Evolutionary conservation across 2,797 vertebrate genomes (phyloP), one percentile per base, ranked within the genome.

Genomic region (Philypnodon macrostomus): DNA sequence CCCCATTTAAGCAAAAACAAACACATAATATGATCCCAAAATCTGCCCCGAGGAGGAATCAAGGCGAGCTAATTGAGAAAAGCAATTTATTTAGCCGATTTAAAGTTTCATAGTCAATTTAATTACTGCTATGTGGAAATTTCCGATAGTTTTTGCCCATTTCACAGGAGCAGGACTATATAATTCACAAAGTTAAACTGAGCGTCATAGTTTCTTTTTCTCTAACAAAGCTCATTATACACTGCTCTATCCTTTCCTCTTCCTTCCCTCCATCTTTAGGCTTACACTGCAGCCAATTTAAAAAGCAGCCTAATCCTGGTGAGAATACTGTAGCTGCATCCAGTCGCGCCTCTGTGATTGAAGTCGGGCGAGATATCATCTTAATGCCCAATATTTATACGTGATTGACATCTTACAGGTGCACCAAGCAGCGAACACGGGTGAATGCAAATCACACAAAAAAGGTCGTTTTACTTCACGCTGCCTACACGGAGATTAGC

Each of bases 1-100:
- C 53, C 17, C 18, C 52, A 21, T 63, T 63, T 62, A 29, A 32
- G 12, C 29, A 68, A 68, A n/a, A 62, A 33, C 24, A 75, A 75
- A 70, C 58, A 72, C 47, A 55, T 55, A 70, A 49, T 49, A 48
- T 27, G 17, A 67, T 56, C 33, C 51, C 17, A n/a, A 67, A 73
- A 69, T 53, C 47, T 23, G 52, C 35, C 56, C 54, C 44, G 52
- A 67, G 42, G 63, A 68, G 52, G 62, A 75, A 74, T 68, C 65
- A 65, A 70, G 62, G 42, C 46, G 73, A 63, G 52, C 61, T 81
- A 82, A 88, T 79, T 86, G 73, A 77, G 84, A 88, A 89, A 90
- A 87, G 74, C 81, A 78, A 88, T 89, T 88, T 86, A 87, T 89
- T 85, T 83, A 77, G 75, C 63, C 61, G 73, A 85, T 88, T 85